phyloP scores from a whole-genome alignment of 2,113 vertebrate species.

The Percina caprodes region DNA sequence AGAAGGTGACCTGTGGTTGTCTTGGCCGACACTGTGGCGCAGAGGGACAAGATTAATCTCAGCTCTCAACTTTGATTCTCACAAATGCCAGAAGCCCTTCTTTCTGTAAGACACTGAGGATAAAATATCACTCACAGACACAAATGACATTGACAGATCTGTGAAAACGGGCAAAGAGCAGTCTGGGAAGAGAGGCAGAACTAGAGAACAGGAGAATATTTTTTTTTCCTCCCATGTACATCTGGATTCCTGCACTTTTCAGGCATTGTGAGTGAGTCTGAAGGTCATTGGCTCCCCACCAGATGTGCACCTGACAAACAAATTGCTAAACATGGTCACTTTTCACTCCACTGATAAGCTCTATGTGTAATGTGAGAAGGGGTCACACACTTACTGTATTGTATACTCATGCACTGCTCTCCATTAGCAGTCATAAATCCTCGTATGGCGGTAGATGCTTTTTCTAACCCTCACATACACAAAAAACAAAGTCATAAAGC shows the following conservation, averaged over 20 bases:
- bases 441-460: conserved; percentile 1
- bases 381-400: conserved; percentile 25
- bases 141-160: conserved; percentile 74
- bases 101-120: conserved; percentile 56
- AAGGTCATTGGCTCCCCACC: conserved; percentile 52
- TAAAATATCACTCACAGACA: conserved; percentile 66
- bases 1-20: conserved; percentile 55
- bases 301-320: conserved; percentile 74
- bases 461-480: neutral
- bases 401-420: conserved; percentile 18
- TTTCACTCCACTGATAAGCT: conserved; percentile 31
- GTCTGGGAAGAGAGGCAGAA: conserved; percentile 24
- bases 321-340: conserved; percentile 34
- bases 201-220: conserved; percentile 32
- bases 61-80: conserved; percentile 42
- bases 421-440: conserved; percentile 49
- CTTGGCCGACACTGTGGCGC: conserved; percentile 13
- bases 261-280: conserved; percentile 44
- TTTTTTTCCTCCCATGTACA: conserved; percentile 38
- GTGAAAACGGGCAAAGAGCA: conserved; percentile 45
- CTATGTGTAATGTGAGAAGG: conserved; percentile 27
- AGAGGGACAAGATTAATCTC: conserved; percentile 53
- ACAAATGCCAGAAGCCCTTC: conserved; percentile 28
- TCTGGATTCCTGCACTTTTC: conserved; percentile 66
- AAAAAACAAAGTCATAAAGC: conserved; percentile 46